Conservation (phyloP, 2,113 vertebrate genomes). For the Miniopterus natalensis region DNA sequence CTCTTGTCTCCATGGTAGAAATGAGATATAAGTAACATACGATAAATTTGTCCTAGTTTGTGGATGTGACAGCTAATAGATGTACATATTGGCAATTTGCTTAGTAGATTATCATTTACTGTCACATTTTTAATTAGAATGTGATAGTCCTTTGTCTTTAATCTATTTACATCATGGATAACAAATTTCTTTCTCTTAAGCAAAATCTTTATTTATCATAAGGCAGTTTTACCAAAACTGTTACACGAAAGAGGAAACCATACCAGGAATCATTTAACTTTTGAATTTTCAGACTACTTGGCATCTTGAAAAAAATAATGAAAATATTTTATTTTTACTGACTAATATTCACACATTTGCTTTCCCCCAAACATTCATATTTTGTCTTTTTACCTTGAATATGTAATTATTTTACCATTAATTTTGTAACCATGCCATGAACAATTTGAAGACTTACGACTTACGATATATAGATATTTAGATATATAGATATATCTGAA, state of each 20-base stretch:
- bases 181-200: constrained; percentile 84
- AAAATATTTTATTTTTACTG: constrained; percentile 11
- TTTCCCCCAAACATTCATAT: neutral
- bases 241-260: constrained; percentile 27
- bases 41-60: constrained; percentile 75
- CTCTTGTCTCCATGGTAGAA: constrained; percentile 75
- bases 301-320: constrained; percentile 24
- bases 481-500: neutral
- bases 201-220: constrained; percentile 76
- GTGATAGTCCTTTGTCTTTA: constrained; percentile 83
- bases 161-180: constrained; percentile 82
- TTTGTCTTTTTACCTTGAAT: constrained; percentile 2
- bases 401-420: constrained; percentile 28
- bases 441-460: neutral
- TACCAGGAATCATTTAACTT: constrained; percentile 70
- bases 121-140: constrained; percentile 83
- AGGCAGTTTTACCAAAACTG: constrained; percentile 69
- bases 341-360: neutral
- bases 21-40: constrained; percentile 74
- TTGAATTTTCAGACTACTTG: neutral
- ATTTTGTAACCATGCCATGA: neutral
- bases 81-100: constrained; percentile 81
- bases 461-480: no score
- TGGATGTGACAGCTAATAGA: constrained; percentile 81
- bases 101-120: constrained; percentile 84